These are phyloP conservation scores for Baronia brevicornis DNA, from an alignment of 2,888 invertebrate species.

Conservation along the genomic window DNA sequence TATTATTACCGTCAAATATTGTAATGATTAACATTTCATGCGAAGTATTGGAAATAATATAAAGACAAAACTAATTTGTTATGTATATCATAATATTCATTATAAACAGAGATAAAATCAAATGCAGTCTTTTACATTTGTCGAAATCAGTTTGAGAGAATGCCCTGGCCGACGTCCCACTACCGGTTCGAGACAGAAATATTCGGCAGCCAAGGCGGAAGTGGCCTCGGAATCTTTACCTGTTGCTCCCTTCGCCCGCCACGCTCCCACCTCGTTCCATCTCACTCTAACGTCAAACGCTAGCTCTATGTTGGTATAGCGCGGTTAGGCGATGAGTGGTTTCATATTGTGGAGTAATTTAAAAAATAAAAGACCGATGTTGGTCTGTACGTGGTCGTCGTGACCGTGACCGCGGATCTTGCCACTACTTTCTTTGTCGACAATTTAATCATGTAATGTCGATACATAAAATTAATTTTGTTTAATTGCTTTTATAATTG, in stretches of 20 bases:
- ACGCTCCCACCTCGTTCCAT: constrained; percentile 43
- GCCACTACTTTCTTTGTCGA: constrained; percentile 57
- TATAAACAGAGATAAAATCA: constrained; percentile 4
- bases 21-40: no score
- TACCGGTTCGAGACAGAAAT: constrained; percentile 76
- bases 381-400: constrained; percentile 42
- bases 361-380: constrained; percentile 64
- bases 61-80: no score
- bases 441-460: constrained; percentile 25
- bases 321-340: constrained; percentile 26
- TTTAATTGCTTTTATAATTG: constrained; percentile 8
- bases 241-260: constrained; percentile 74
- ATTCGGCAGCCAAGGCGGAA: constrained; percentile 76
- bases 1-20: no score
- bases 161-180: constrained; percentile 70
- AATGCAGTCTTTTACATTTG: constrained; percentile 11
- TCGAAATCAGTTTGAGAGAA: constrained; percentile 34
- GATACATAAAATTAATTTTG: constrained; percentile 13
- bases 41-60: no score
- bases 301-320: constrained; percentile 38
- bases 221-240: constrained; percentile 77
- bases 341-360: constrained; percentile 57
- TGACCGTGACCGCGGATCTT: constrained; percentile 67
- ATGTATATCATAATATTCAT: constrained; percentile 1
- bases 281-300: constrained; percentile 43